A percentile compares a stretch with the other conserved stretches of the same genome.
Conservation (phyloP, 2,113 vertebrate genomes). For the Lucifuga dentata region DNA sequence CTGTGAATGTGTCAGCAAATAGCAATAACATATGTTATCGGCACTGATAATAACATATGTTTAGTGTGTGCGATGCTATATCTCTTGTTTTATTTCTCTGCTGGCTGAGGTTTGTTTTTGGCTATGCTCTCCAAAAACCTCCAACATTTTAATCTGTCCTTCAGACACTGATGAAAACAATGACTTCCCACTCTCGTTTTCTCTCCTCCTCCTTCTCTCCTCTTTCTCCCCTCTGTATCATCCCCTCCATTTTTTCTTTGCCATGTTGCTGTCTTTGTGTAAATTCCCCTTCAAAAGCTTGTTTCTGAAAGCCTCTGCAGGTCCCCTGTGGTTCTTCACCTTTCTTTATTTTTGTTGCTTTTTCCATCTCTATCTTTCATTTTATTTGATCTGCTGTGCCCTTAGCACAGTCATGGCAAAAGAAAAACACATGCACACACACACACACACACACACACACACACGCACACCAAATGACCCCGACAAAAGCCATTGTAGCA, state of each 20-base stretch:
- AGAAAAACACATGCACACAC: background rate
- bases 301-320: slow-evolving; percentile 41
- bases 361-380: slow-evolving; percentile 23
- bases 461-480: slow-evolving; percentile 15
- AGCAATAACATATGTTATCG: too few species aligned
- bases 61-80: background rate
- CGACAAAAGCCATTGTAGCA: slow-evolving; percentile 42
- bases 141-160: slow-evolving; percentile 45
- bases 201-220: slow-evolving; percentile 20
- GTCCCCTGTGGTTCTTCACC: slow-evolving; percentile 33
- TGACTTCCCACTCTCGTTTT: slow-evolving; percentile 27
- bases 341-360: slow-evolving; percentile 42
- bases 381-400: slow-evolving; percentile 36
- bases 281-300: slow-evolving; percentile 50
- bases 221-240: slow-evolving; percentile 14
- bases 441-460: slow-evolving; percentile 16
- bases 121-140: too few species aligned
- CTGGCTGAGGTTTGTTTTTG: too few species aligned
- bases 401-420: slow-evolving; percentile 23
- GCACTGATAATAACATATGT: too few species aligned
- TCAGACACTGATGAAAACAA: slow-evolving; percentile 44
- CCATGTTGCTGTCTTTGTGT: slow-evolving; percentile 24
- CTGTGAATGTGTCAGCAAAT: slow-evolving; percentile 29
- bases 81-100: slow-evolving; percentile 23
- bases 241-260: slow-evolving; percentile 20